Evolutionary conservation across 1,140 invertebrate species (phyloP).

Genomic region (Matsumurasca onukii): DNA sequence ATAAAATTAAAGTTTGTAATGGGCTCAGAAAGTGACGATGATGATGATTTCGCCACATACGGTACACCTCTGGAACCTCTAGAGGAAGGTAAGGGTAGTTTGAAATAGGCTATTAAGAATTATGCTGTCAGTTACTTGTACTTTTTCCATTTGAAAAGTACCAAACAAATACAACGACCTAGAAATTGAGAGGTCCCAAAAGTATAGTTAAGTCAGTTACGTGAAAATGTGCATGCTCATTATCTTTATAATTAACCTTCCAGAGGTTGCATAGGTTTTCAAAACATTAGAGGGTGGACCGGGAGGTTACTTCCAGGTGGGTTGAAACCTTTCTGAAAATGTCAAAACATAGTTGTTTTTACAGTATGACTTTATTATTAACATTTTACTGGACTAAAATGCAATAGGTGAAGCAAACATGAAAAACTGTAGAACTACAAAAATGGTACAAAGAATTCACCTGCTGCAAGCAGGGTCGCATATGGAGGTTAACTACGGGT

Average conservation of each 20-base stretch:
- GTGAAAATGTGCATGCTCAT: not conserved
- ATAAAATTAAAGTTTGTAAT: not conserved
- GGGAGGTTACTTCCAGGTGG: no score
- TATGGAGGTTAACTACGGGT: no score
- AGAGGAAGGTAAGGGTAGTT: constrained; percentile 67
- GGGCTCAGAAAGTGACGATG: constrained; percentile 8
- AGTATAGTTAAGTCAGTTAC: not conserved
- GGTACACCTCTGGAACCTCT: constrained; percentile 74
- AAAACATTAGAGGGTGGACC: not conserved
- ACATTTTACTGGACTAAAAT: no score
- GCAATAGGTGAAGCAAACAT: no score
- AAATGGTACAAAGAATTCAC: no score
- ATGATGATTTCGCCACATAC: constrained; percentile 67
- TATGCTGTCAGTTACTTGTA: not conserved
- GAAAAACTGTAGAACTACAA: no score
- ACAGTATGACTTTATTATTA: no score
- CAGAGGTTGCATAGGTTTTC: not conserved
- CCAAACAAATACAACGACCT: not conserved
- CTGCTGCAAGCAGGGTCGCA: no score
- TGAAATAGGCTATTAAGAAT: not conserved
- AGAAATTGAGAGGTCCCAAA: no score
- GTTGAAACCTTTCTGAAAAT: no score
- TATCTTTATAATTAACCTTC: not conserved
- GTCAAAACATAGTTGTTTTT: no score
- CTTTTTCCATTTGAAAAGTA: not conserved